Conservation (phyloP, 1,140 invertebrate genomes). For the Colletes latitarsis region DNA sequence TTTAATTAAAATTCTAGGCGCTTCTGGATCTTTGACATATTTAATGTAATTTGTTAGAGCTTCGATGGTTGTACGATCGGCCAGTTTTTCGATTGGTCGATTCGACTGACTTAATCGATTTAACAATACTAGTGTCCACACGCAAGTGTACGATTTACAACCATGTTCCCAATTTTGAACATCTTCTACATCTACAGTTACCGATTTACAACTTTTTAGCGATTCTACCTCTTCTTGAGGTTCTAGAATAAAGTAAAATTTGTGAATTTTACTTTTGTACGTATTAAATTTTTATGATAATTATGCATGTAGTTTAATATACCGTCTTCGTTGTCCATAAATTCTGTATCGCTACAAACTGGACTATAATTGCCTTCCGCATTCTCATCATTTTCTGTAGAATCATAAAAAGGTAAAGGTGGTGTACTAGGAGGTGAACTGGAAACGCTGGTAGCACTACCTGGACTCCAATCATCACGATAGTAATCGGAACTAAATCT, state of each 20-base stretch:
- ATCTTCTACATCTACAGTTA: constrained; percentile 58
- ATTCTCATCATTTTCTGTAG: constrained; percentile 58
- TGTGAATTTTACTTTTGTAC: neutral
- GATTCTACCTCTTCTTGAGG: constrained; percentile 69
- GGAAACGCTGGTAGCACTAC: constrained; percentile 68
- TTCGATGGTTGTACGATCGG: constrained; percentile 72
- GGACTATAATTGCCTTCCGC: constrained; percentile 78
- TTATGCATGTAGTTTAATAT: neutral
- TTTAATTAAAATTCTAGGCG: constrained; percentile 67
- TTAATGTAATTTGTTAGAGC: constrained; percentile 73
- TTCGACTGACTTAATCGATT: constrained; percentile 66
- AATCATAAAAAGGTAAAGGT: constrained; percentile 64
- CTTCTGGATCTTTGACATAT: constrained; percentile 65
- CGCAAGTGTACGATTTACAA: constrained; percentile 44
- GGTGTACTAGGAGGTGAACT: constrained; percentile 75
- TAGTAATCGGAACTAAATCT: constrained; percentile 75
- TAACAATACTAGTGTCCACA: constrained; percentile 70
- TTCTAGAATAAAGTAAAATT: constrained; percentile 40
- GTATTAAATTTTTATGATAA: neutral
- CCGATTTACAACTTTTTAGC: constrained; percentile 67
- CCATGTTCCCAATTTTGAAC: constrained; percentile 38
- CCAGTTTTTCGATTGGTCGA: constrained; percentile 70
- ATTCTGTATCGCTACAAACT: constrained; percentile 75
- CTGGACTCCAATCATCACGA: constrained; percentile 73
- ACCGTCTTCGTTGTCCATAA: constrained; percentile 70